A percentile compares a stretch with the other conserved stretches of the same genome.
These are phyloP conservation scores for Platyscapa corneri DNA, from an alignment of 1,140 invertebrate species.

Conservation along the genomic window DNA sequence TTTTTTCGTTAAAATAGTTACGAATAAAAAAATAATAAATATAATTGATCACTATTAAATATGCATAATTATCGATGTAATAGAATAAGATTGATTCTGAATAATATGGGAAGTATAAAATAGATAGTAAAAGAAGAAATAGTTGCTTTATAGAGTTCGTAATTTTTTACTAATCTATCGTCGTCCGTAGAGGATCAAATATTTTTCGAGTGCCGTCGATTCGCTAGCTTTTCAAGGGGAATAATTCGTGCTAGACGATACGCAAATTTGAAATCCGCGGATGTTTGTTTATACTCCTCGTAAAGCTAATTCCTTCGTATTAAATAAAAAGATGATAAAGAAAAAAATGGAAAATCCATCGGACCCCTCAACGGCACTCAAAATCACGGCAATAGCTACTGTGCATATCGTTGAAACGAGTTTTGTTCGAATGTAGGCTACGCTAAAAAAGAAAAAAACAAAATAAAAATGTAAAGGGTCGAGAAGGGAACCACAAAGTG, in stretches of 20 bases:
- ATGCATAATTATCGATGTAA: too few species aligned
- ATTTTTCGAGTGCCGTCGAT: not conserved
- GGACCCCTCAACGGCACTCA: not conserved
- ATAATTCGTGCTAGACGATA: not conserved
- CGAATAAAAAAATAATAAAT: too few species aligned
- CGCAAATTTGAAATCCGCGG: not conserved
- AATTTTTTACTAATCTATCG: too few species aligned
- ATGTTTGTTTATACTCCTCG: not conserved
- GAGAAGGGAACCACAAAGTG: conserved; percentile 7
- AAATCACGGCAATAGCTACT: not conserved
- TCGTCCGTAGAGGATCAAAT: too few species aligned
- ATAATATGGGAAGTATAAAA: too few species aligned
- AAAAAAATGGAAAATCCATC: not conserved
- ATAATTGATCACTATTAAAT: too few species aligned
- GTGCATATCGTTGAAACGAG: not conserved
- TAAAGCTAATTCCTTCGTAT: not conserved
- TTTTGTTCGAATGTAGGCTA: not conserved
- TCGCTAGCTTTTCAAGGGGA: not conserved
- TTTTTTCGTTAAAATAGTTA: too few species aligned
- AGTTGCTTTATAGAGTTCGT: too few species aligned
- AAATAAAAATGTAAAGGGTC: not conserved
- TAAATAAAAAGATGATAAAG: too few species aligned
- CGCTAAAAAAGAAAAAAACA: not conserved
- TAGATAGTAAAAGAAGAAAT: too few species aligned
- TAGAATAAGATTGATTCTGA: too few species aligned